Evolutionary conservation across 2,113 vertebrate genomes (phyloP), one percentile per base, ranked within the genome.

Genomic region (Zootoca vivipara): DNA sequence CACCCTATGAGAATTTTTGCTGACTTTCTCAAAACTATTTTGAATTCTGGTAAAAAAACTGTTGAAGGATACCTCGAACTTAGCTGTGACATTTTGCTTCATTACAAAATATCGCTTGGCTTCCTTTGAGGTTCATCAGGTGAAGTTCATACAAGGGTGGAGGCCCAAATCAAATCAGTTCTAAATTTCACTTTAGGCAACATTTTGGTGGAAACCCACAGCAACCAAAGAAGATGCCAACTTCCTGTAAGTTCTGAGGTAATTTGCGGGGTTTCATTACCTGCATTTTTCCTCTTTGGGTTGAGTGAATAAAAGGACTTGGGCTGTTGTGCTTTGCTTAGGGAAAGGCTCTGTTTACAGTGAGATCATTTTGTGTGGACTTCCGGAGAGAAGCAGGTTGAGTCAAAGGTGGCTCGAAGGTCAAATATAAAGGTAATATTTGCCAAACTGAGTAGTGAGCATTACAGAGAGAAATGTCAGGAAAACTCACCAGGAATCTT

Each of bases 371-470:
- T 10, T 78, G 26, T 89, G 78, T 89, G 70, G 62, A 75, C 78
- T 86, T 86, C 78, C 70, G 28, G 62, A 77, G 46, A 77, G 72
- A 82, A 86, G 62, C 58, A 42, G 35, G 42, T 58, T 26, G 42
- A 77, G 46, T 82, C 78, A 86, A 83, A 67, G 62, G 80, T 88
- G 62, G 4, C 81, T 69, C 62, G 7, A 62, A 83, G 72, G 73
- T 90, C 82, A 89, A 93, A 69, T 74, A 81, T 80, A 67, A 46
- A 81, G 78, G 62, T 78, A 92, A 85, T 20, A 69, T 87, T 91
- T 90, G 56, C 30, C 35, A 69, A 40, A 85, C 82, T 35, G 80
- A 88, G 80, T 86, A 88, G n/a, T 62, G 89, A 79, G 12, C 24
- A 90, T 74, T 83, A 75, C 42, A 85, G 90, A 86, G 79, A 90